Evolutionary conservation across 2,888 invertebrate genomes (phyloP).

Genomic region (Nephrotoma appendiculata): DNA sequence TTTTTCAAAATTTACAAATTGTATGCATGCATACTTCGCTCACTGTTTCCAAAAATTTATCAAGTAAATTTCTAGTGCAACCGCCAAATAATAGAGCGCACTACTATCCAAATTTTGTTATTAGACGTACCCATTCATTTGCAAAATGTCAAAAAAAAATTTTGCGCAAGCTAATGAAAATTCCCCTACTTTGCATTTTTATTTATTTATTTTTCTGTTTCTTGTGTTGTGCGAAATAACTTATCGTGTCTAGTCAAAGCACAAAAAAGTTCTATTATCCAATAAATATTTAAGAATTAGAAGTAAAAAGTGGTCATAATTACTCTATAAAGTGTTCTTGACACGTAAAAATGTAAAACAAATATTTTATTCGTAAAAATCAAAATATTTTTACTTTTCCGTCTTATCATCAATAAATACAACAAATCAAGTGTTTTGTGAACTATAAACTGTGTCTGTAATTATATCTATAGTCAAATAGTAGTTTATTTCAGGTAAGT

Average conservation of each 20-base stretch:
- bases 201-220: neutral
- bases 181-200: neutral
- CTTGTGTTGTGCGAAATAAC: neutral
- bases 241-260: neutral
- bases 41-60: neutral
- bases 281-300: neutral
- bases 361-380: neutral
- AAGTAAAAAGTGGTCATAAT: neutral
- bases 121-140: neutral
- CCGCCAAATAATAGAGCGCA: neutral
- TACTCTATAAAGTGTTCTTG: neutral
- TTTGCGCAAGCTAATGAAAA: neutral
- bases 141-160: neutral
- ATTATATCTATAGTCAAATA: neutral
- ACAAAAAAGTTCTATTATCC: neutral
- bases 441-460: neutral
- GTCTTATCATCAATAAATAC: neutral
- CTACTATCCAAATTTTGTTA: neutral
- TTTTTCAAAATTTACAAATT: neutral
- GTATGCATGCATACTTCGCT: neutral
- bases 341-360: neutral
- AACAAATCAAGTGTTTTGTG: neutral
- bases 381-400: neutral
- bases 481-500: neutral
- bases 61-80: neutral